Evolutionary conservation across 2,797 vertebrate genomes (phyloP), one percentile per base, ranked within the genome.

Genomic region (Scarus forsteni): DNA sequence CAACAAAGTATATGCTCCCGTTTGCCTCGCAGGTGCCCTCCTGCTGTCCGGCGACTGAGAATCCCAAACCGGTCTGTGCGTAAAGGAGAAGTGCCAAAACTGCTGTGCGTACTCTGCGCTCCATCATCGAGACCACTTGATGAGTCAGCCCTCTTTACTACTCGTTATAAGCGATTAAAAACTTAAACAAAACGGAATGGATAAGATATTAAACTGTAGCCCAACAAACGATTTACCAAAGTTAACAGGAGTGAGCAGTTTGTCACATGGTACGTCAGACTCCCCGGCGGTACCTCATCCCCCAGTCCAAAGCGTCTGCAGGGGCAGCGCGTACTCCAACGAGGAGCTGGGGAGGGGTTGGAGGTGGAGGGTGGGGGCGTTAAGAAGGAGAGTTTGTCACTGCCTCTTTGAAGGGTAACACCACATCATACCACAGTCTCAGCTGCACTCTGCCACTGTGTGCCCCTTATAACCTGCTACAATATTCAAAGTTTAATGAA

Each of bases 1-100:
- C 96, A 7, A 94, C 89, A 81, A 95, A 95, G 71, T 96, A 96
- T 0, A 94, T 60, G 71, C 94, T 95, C 18, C 93, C 95, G 81
- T 96, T 95, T 4, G 93, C 95, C 70, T 96, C 94, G 53, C 95
- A 96, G 61, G 92, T 92, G 83, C 38, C 86, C 3, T 94, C 94
- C 55, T 81, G 85, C 4, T 94, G 94, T 1, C 91, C 92, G 15
- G 91, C 88, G 10, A 93, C 85, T 0, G 93, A 93, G 76, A 93
- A 94, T 38, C 90, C 75, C 0, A 69, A 59, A 8, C 61, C 67
- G 58, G 75, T 38, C 51, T 51, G 88, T 1, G 80, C 85, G 78
- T 70, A 87, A 39, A 93, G 54, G 27, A 90, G 39, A 4, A 92
- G 66, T 9, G 86, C 66, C 77, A 91, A 57, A 60, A 90, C 77